Evolutionary conservation across 1,140 invertebrate genomes (phyloP).

Genomic region (Ceratosolen solmsi): DNA sequence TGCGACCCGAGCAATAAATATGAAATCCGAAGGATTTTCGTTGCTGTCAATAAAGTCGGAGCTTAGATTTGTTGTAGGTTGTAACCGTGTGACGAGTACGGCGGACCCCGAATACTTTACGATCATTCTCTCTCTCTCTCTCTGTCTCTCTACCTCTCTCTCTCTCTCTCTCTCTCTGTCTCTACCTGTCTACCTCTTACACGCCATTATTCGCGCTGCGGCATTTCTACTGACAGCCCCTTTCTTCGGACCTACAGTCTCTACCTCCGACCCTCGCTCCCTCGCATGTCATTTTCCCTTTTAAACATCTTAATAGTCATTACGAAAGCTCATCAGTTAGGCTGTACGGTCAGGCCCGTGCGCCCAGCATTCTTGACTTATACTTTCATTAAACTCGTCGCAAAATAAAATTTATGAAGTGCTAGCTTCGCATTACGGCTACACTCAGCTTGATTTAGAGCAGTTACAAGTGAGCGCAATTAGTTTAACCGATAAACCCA

Average conservation of each 20-base stretch:
- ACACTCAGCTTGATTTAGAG: not conserved
- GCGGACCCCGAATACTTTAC: not conserved
- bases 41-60: constrained; percentile 35
- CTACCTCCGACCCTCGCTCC: not conserved
- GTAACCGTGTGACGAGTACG: not conserved
- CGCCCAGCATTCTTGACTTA: not conserved
- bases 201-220: constrained; percentile 22
- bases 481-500: not conserved
- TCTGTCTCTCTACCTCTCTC: no score
- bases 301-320: not conserved
- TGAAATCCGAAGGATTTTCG: constrained; percentile 37
- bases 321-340: not conserved
- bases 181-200: constrained; percentile 37
- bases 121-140: constrained; percentile 26
- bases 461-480: constrained; percentile 6
- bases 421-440: constrained; percentile 1
- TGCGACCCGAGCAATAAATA: constrained; percentile 16
- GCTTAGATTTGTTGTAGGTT: constrained; percentile 28
- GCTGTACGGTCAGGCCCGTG: not conserved
- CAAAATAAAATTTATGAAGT: constrained; percentile 22
- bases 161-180: not conserved
- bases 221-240: not conserved
- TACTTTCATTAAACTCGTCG: not conserved
- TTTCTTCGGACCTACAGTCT: not conserved
- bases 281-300: not conserved